A percentile compares a stretch with the other conserved stretches of the same genome.
phyloP scores from a whole-genome alignment of 1,140 invertebrate genomes.

The Harpegnathos saltator region DNA sequence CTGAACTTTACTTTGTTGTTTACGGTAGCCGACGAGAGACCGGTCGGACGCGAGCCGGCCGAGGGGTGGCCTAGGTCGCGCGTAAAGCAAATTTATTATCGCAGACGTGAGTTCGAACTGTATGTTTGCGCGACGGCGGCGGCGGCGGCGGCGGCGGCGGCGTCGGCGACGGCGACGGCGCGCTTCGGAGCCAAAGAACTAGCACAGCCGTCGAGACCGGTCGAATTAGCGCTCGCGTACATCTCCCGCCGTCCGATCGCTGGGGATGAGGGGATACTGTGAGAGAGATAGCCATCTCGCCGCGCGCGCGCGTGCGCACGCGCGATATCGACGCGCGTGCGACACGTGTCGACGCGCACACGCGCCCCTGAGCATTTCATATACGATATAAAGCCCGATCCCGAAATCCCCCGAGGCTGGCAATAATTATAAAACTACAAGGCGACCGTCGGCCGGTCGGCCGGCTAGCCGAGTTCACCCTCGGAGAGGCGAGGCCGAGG shows the following conservation, averaged over 20 bases:
- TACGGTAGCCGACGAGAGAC: slow-evolving; percentile 22
- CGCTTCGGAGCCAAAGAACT: no score
- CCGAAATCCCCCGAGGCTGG: slow-evolving; percentile 67
- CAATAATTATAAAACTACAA: slow-evolving; percentile 78
- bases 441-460: slow-evolving; percentile 62
- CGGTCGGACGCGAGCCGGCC: neutral
- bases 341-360: slow-evolving; percentile 34
- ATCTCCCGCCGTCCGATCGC: neutral
- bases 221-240: slow-evolving; percentile 20
- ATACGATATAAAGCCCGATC: slow-evolving; percentile 62
- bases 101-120: neutral
- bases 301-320: no score
- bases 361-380: slow-evolving; percentile 29
- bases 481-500: no score
- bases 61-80: neutral
- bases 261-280: neutral
- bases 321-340: slow-evolving; percentile 42
- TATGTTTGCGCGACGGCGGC: neutral
- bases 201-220: neutral
- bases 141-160: no score
- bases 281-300: slow-evolving; percentile 31
- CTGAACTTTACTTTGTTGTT: slow-evolving; percentile 38
- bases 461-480: slow-evolving; percentile 54
- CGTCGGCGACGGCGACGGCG: no score
- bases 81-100: slow-evolving; percentile 38